phyloP scores from a whole-genome alignment of 1,140 invertebrate genomes.

The Drosophila sucinea region DNA sequence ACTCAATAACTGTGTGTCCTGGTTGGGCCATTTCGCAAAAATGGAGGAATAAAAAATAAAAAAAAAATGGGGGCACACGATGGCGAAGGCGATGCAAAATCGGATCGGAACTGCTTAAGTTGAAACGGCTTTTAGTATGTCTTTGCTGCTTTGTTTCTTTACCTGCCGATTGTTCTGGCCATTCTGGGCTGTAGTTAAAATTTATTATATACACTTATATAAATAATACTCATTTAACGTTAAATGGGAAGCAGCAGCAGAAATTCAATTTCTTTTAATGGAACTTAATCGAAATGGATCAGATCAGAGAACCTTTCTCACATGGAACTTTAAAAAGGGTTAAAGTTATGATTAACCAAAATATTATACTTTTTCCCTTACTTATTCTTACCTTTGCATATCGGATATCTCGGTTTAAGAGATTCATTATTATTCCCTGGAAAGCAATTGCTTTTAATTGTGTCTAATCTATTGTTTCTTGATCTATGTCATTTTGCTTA shows the following conservation, averaged over 20 bases:
- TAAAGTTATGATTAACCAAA: too few relatives aligned
- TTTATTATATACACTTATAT: slow-evolving; percentile 11
- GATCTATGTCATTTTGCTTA: not conserved
- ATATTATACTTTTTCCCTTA: too few relatives aligned
- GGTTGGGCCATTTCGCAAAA: slow-evolving; percentile 14
- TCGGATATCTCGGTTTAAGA: too few relatives aligned
- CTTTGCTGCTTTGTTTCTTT: slow-evolving; percentile 2
- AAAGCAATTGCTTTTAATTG: slow-evolving; percentile 7
- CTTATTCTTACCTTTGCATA: too few relatives aligned
- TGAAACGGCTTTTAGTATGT: slow-evolving; percentile 59
- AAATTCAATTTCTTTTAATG: slow-evolving; percentile 7
- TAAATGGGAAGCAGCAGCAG: not conserved
- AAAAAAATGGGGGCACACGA: slow-evolving; percentile 19
- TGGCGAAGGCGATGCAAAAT: slow-evolving; percentile 51
- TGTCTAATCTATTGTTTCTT: slow-evolving; percentile 1
- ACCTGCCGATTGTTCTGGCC: slow-evolving; percentile 5
- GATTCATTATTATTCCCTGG: not conserved
- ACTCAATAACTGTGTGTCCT: slow-evolving; percentile 20
- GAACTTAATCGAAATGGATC: not conserved
- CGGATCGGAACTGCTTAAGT: slow-evolving; percentile 70
- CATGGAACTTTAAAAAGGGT: too few relatives aligned
- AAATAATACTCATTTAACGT: slow-evolving; percentile 7
- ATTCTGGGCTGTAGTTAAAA: slow-evolving; percentile 8
- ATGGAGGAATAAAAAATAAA: not conserved
- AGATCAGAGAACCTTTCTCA: not conserved